These are phyloP conservation scores for Drosophila pegasa DNA, from an alignment of 2,888 invertebrate species.

Conservation along the genomic window DNA sequence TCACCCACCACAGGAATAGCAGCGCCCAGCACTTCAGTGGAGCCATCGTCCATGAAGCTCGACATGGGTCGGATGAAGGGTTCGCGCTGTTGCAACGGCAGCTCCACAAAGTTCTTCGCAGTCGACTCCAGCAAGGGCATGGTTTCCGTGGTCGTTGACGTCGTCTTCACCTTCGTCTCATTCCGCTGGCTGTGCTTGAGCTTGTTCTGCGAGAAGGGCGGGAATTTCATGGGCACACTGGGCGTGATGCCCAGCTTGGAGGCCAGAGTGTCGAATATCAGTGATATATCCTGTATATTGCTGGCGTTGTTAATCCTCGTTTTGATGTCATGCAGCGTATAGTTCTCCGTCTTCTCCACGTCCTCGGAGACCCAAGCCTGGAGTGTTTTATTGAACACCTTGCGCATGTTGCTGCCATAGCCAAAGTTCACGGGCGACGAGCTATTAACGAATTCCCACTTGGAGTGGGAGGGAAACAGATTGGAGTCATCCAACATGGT, in stretches of 20 bases:
- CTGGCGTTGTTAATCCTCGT: constrained; percentile 84
- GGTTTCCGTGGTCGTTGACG: constrained; percentile 53
- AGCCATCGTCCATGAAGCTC: constrained; percentile 75
- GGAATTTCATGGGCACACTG: constrained; percentile 81
- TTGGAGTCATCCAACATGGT: constrained; percentile 82
- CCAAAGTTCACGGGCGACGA: constrained; percentile 75
- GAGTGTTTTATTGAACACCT: constrained; percentile 87
- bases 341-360: constrained; percentile 79
- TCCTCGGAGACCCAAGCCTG: constrained; percentile 88
- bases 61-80: constrained; percentile 81
- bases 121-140: constrained; percentile 35
- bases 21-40: constrained; percentile 78
- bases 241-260: constrained; percentile 86
- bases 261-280: constrained; percentile 88
- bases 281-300: constrained; percentile 87
- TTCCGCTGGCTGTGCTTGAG: constrained; percentile 77
- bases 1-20: constrained; percentile 83
- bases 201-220: constrained; percentile 84
- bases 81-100: constrained; percentile 63
- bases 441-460: constrained; percentile 87
- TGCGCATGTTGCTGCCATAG: constrained; percentile 85
- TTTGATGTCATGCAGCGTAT: constrained; percentile 81
- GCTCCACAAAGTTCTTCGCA: constrained; percentile 56
- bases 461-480: constrained; percentile 84
- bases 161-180: constrained; percentile 61